Base-by-base conservation (phyloP, 2,797 vertebrate genomes). In the Danio kyathit region DNA sequence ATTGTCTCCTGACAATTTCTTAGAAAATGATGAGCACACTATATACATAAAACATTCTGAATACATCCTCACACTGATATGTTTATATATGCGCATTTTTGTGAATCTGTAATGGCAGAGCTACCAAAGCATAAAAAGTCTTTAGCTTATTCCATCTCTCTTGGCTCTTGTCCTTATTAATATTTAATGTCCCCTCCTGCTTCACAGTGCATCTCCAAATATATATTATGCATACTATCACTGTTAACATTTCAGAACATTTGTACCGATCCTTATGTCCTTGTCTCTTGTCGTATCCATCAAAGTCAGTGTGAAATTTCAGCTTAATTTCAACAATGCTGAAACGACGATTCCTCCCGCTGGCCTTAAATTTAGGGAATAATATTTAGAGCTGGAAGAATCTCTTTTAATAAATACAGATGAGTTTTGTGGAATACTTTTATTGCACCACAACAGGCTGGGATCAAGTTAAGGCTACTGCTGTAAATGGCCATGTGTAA, bases 111-210 rank as follows among this genome's bases (percentile, higher is more conserved):
- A 74, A 73, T 70, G 43, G 2, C 19, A 59, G 29, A 40, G 38
- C 41, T 59, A 41, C 74, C 66, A 57, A 84, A 17, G 73, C 76
- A 65, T 76, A 73, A 49, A 60, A 21, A 76, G 78, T 67, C 29
- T 81, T 71, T 82, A 79, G 61, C 65, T 71, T 10, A 63, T 49
- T 51, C 76, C 72, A 56, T 46, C 64, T 75, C 73, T 75, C 61
- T 69, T 59, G 75, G 60, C 57, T 78, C 61, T 64, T 54, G 67
- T 74, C 60, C 70, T 74, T 77, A 81, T 79, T 61, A 67, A 79
- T 70, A 76, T 72, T 82, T 84, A 63, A 82, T 70, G 63, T 44
- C 16, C 17, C 21, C 21, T 72, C 17, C 38, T 11, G 14, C 49
- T 21, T 16, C 73, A 49, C 64, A 67, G 41, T 69, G 56, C 74